Base-by-base conservation (phyloP, 2,888 invertebrate species). In the Zygaena filipendulae region DNA sequence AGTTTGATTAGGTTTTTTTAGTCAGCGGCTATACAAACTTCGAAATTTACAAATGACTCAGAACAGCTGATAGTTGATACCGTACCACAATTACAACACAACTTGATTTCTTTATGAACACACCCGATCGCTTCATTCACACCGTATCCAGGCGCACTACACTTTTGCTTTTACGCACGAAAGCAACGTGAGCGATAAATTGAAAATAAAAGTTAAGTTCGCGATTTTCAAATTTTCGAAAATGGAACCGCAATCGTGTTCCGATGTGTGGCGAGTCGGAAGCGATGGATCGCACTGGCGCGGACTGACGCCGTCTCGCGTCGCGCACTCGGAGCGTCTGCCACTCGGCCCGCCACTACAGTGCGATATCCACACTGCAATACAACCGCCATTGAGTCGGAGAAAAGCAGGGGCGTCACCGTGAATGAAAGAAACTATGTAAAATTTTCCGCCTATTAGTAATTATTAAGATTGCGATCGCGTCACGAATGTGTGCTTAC, bases 401-500 rank as follows among this genome's bases (percentile, higher is more conserved):
- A 59, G 66, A 63, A 67, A 61, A 66, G 60, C 66, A 74, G 75
- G 75, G 75, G 62, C 62, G 66, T 59, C 68, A 61, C 60, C n/a
- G n/a, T n/a, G n/a, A n/a, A n/a, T n/a, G n/a, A n/a, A 49, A 39
- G 33, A 33, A 21, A 26, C 31, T 24, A 29, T 40, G 47, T 45
- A 52, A 45, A 53, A 70, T 74, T 72, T 68, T 67, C 64, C 62
- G 61, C 61, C 59, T 49, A 52, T 59, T 66, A 51, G 54, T 50
- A 64, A 61, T 60, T 56, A 61, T 60, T 56, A 52, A 54, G 47
- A 59, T 52, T 49, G 42, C 35, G 39, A 54, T 42, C 38, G 36
- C 35, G 45, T 39, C n/a, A n/a, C n/a, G n/a, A n/a, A n/a, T n/a
- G n/a, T n/a, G n/a, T n/a, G n/a, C n/a, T n/a, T n/a, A n/a, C n/a